Evolutionary conservation across 2,888 invertebrate species (phyloP).

Genomic region (Drosophila pseudotalamancana): DNA sequence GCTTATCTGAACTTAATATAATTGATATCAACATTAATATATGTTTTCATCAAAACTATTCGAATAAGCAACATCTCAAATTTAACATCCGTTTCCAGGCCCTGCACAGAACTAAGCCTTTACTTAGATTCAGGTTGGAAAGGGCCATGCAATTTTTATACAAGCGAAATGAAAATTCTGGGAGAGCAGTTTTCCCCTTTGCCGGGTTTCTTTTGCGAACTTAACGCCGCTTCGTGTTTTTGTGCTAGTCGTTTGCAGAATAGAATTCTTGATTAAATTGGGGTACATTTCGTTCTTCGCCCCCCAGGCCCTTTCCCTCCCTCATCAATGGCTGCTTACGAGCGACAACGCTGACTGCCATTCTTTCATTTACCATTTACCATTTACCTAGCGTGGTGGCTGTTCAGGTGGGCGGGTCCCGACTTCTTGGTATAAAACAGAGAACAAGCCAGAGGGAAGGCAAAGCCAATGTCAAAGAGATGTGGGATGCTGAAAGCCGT

Average conservation of each 20-base stretch:
- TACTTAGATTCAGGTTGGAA: constrained; percentile 30
- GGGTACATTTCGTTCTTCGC: constrained; percentile 74
- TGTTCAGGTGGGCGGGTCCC: constrained; percentile 58
- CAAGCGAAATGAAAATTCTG: constrained; percentile 64
- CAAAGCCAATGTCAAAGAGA: too few species aligned
- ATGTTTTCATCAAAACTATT: too few species aligned
- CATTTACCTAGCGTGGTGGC: constrained; percentile 49
- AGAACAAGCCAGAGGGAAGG: constrained; percentile 10
- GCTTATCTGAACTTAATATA: too few species aligned
- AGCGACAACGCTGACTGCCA: constrained; percentile 31
- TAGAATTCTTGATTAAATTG: constrained; percentile 81
- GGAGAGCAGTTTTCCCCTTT: constrained; percentile 18
- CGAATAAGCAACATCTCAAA: too few species aligned
- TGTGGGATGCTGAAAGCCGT: constrained; percentile 39
- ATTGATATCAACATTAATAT: too few species aligned
- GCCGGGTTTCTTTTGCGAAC: constrained; percentile 17
- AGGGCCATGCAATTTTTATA: constrained; percentile 44
- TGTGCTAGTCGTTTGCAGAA: constrained; percentile 79
- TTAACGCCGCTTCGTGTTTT: constrained; percentile 60
- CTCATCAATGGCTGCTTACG: constrained; percentile 49
- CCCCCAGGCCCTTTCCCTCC: constrained; percentile 1
- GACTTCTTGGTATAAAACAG: constrained; percentile 62
- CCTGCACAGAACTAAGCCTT: constrained; percentile 12
- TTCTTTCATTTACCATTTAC: constrained; percentile 66
- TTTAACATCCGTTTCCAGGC: background rate